These are phyloP conservation scores for Melanostoma mellinum DNA, from an alignment of 2,888 invertebrate genomes.

Conservation along the genomic window DNA sequence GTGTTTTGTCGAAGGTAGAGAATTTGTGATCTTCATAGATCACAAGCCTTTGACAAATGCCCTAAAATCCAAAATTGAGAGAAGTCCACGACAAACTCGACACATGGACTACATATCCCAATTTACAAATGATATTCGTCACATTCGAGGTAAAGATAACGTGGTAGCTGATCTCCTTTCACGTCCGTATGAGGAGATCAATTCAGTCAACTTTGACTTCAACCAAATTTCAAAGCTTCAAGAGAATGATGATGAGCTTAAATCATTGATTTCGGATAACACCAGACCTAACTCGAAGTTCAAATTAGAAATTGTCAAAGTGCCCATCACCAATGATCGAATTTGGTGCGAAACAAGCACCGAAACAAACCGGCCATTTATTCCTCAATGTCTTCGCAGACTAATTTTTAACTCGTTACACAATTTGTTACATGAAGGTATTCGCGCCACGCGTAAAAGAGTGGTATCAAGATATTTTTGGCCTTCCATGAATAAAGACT, in stretches of 20 bases:
- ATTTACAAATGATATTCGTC: slow-evolving; percentile 31
- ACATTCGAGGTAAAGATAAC: slow-evolving; percentile 37
- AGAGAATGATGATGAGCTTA: slow-evolving; percentile 10
- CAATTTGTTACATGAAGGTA: slow-evolving; percentile 39
- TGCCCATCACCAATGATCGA: slow-evolving; percentile 6
- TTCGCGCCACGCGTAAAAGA: slow-evolving; percentile 40
- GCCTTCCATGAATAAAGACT: slow-evolving; percentile 40
- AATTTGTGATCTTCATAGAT: slow-evolving; percentile 28
- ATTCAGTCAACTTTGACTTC: neutral
- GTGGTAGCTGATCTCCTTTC: slow-evolving; percentile 17
- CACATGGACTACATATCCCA: slow-evolving; percentile 29
- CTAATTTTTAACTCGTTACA: slow-evolving; percentile 42
- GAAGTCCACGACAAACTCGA: slow-evolving; percentile 23
- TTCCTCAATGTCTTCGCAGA: slow-evolving; percentile 25
- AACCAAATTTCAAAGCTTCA: slow-evolving; percentile 6
- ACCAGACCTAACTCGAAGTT: neutral
- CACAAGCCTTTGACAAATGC: slow-evolving; percentile 32
- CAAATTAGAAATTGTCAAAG: slow-evolving; percentile 3
- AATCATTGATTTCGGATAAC: neutral
- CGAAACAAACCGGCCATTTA: slow-evolving; percentile 17
- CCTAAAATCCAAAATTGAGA: slow-evolving; percentile 4
- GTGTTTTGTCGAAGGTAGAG: slow-evolving; percentile 32
- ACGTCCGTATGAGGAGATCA: neutral
- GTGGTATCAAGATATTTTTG: slow-evolving; percentile 45
- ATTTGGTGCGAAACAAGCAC: slow-evolving; percentile 44